Base-by-base conservation (phyloP, 2,888 invertebrate species). In the Drosophila fungiperda region DNA sequence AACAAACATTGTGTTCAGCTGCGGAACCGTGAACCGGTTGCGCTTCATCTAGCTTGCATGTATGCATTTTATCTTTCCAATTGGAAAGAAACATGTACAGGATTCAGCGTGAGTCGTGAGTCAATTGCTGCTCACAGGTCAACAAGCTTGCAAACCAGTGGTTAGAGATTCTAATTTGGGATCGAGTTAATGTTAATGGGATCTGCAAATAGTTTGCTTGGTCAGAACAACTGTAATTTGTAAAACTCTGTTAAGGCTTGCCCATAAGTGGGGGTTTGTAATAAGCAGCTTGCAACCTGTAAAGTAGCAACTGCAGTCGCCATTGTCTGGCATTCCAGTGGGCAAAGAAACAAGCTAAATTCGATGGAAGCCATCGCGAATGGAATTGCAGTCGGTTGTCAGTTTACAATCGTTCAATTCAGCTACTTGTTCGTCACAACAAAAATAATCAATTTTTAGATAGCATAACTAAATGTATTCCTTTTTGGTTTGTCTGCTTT, bases 361-460 rank as follows among this genome's bases (percentile, higher is more conserved):
- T 49, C 35, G 35, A 12, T 36, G 26, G 29, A 15, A 58, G 71
- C 57, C 64, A 65, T 17, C 45, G 61, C 58, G 38, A 40, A 48
- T 49, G 48, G 29, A 49, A 42, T 23, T 23, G 45, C 35, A 76
- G 45, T 45, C 23, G 23, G 60, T 73, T 65, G 79, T 59, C 69
- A 68, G 79, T 36, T 48, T 26, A 57, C 72, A 72, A 74, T 72
- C 68, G 62, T 66, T 61, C 68, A 58, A 49, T 42, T 54, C 45
- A 69, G 62, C 59, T 11, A 49, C 45, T 45, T 49, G 49, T 17
- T 49, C n/a, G 32, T 48, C 54, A 67, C 69, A 80, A 58, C 78
- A 52, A 68, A 67, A 76, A 60, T 63, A 57, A 62, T 36, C 80
- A 87, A 84, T 84, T 84, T 84, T 71, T 84, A 84, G 87, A 77